These are phyloP conservation scores for Archilochus colubris DNA, from an alignment of 2,113 vertebrate species.

Conservation along the genomic window DNA sequence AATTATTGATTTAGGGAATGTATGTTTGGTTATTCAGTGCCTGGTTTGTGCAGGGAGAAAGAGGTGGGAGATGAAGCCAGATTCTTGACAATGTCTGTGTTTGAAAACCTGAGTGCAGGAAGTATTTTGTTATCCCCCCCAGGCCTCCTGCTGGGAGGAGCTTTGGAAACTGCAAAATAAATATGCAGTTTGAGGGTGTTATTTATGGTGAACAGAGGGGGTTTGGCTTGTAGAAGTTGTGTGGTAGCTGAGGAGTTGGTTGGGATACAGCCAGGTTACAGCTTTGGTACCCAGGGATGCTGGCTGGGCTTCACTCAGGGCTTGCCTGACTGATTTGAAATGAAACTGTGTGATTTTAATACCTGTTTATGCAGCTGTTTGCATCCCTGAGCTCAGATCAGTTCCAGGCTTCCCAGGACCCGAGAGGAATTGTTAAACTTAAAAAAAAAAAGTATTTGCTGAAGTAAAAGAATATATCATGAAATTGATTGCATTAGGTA, in stretches of 20 bases:
- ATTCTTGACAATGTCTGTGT: not conserved
- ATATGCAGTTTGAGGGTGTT: fast-evolving
- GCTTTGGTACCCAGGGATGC: not conserved
- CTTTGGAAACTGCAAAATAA: not conserved
- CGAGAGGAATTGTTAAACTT: not conserved
- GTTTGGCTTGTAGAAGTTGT: not conserved
- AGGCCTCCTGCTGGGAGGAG: not conserved
- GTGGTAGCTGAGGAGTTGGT: not conserved
- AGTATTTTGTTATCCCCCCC: not conserved
- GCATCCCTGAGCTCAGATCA: not conserved
- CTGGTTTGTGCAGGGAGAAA: not conserved
- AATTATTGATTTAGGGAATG: not conserved
- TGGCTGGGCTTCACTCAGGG: not conserved
- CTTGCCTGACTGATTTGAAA: not conserved
- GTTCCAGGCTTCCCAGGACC: not conserved
- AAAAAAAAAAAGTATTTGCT: not conserved
- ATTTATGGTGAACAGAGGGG: not conserved
- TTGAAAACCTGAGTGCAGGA: not conserved
- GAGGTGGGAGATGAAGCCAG: fast-evolving
- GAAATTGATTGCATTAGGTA: not conserved
- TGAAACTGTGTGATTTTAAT: not conserved
- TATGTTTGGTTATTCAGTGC: not conserved
- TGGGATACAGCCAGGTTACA: not conserved
- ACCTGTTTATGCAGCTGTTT: not conserved
- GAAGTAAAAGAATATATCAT: not conserved